Evolutionary conservation across 1,140 invertebrate genomes (phyloP), one percentile per base, ranked within the genome.

Genomic region (Phortica variegata): DNA sequence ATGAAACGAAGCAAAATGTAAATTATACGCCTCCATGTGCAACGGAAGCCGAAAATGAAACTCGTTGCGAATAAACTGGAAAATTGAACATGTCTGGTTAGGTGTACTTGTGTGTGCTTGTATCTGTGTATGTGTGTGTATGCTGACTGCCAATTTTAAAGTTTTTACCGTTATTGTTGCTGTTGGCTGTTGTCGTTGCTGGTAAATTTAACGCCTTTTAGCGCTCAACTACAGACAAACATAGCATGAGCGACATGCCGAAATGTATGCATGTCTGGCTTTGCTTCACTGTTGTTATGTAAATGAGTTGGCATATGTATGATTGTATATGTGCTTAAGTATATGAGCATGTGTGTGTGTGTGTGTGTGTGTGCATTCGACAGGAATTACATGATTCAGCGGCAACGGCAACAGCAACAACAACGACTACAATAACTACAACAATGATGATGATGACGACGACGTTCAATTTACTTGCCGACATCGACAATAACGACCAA

Each of bases 121-220:
- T 39, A 19, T 55, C 29, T 26, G 32, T 18, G 43, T 23, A 16
- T 44, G 36, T 38, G 52, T 36, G 51, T 39, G 52, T 56, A 49
- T 60, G 46, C 36, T 26, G 4, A 36, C 47, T 58, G 60, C 51
- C 39, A 58, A 55, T 46, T 57, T 65, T 60, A 57, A 66, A 66
- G 56, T 63, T 68, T 42, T 48, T 43, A 18, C 44, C 48, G 43
- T 43, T 51, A 46, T 45, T 56, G 54, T 47, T 56, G 31, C 10
- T 34, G 32, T 15, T 48, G 54, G 44, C 36, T 39, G 33, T 34
- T 34, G 13, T 55, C 47, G 52, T 44, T 52, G 6, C 55, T 53
- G 56, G 52, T 58, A 68, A 54, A 60, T 51, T 68, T 63, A 69
- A 68, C 54, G 63, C 60, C 63, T 68, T 63, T 68, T 68, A 63